Percentiles rank a stretch among this genome's conserved stretches.
These are phyloP conservation scores for Phaonia tiefii DNA, from an alignment of 2,888 invertebrate genomes.

Conservation along the genomic window DNA sequence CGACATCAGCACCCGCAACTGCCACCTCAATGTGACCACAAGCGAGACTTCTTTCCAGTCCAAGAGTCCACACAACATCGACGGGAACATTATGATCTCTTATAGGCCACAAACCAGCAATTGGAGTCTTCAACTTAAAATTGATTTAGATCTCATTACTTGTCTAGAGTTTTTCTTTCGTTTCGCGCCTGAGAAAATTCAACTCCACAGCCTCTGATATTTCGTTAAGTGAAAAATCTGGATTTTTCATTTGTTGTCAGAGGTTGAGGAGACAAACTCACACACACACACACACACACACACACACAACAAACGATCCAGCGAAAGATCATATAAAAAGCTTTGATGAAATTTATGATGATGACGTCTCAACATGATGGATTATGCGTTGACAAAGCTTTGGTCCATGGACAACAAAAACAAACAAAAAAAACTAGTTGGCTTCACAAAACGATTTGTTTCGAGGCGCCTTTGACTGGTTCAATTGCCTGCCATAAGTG, in stretches of 20 bases:
- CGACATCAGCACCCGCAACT: constrained; percentile 45
- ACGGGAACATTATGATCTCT: constrained; percentile 32
- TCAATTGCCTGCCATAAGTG: constrained; percentile 5
- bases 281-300: constrained; percentile 10
- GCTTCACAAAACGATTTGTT: constrained; percentile 59
- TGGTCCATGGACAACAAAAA: constrained; percentile 15
- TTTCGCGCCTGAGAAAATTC: too few relatives aligned
- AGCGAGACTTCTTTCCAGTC: not conserved
- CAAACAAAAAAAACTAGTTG: constrained; percentile 60
- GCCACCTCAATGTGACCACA: not conserved
- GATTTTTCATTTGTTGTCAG: constrained; percentile 25
- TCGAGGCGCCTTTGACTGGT: constrained; percentile 54
- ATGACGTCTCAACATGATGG: constrained; percentile 73
- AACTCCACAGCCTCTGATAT: too few relatives aligned
- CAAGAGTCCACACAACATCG: not conserved
- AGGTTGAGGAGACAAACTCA: constrained; percentile 18
- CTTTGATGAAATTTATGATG: constrained; percentile 49
- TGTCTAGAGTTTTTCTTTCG: constrained; percentile 35
- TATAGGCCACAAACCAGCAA: constrained; percentile 37
- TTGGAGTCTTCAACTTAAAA: constrained; percentile 56
- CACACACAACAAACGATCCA: too few relatives aligned
- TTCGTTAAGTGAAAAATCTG: constrained; percentile 37
- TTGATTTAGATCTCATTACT: constrained; percentile 69
- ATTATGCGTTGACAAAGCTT: constrained; percentile 77
- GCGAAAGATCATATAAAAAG: not conserved